Base-by-base conservation (phyloP, 2,113 vertebrate genomes). In the Dolichotis patagonum region DNA sequence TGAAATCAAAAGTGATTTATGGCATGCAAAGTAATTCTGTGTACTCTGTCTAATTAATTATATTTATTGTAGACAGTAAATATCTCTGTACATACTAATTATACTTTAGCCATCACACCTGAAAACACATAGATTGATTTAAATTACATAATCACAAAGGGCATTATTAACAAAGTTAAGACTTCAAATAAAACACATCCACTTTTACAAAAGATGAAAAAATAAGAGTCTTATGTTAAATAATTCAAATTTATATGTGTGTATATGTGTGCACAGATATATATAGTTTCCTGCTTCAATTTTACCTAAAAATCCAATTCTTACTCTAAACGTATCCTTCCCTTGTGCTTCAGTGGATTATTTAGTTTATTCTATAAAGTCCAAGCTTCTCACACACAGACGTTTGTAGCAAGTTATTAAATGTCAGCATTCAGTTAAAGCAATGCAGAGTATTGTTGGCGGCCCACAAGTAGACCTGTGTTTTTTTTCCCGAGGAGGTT, bases 1-100 rank as follows among this genome's bases (percentile, higher is more conserved):
- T 98, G 91, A 97, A 96, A 88, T 97, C 63, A 97, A 90, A 97
- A 97, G 67, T 96, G 5, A 96, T 92, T 97, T 96, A 97, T 73
- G 94, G 38, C 32, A 92, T 8, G 3, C 20, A 38, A 98, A 98
- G 94, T 91, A 93, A 67, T 88, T 35, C 19, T 73, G 12, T 91
- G 14, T 88, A 94, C 19, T 14, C 52, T 1, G 17, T 83, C 24
- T 96, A 98, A 97, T 97, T 97, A 96, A 97, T 98, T 96, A 38
- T 87, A 90, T 93, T 96, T 96, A 91, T 56, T 85, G 13, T 2
- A 91, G 43, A 90, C 0, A 65, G 5, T 91, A 96, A 97, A 95
- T 98, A 97, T 91, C 95, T 81, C 77, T 92, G 12, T 7, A 89
- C 1, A 19, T 90, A 96, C 82, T 97, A 80, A 96, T 95, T 86